phyloP scores from a whole-genome alignment of 2,888 invertebrate genomes.

The Phortica magna region DNA sequence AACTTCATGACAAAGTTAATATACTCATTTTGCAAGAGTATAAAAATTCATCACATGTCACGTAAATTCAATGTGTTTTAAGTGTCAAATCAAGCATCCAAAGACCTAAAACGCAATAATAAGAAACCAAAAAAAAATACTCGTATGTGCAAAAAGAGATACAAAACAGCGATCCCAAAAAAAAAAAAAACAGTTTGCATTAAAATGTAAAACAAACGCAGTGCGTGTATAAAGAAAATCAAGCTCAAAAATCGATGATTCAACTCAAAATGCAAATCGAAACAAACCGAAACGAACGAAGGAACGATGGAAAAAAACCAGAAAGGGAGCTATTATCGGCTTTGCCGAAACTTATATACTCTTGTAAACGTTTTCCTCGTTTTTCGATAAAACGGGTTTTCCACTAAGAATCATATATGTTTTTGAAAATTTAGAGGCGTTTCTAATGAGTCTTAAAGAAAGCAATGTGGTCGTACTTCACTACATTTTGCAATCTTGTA shows the following conservation, averaged over 20 bases:
- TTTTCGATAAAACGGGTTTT: too few relatives aligned
- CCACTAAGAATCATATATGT: too few relatives aligned
- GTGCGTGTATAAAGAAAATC: constrained; percentile 12
- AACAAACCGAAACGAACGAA: not conserved
- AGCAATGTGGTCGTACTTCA: too few relatives aligned
- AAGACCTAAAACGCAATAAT: constrained; percentile 52
- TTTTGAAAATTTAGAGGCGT: too few relatives aligned
- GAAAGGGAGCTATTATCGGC: too few relatives aligned
- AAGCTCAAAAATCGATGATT: constrained; percentile 62
- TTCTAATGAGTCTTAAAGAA: too few relatives aligned
- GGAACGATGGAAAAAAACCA: constrained; percentile 34
- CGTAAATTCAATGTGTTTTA: constrained; percentile 40
- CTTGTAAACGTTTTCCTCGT: too few relatives aligned
- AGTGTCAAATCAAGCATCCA: constrained; percentile 53
- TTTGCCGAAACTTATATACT: too few relatives aligned
- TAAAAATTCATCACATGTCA: not conserved
- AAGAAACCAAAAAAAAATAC: constrained; percentile 1
- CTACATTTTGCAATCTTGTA: too few relatives aligned
- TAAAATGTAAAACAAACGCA: constrained; percentile 29
- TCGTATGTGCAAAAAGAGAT: not conserved
- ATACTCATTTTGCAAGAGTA: too few relatives aligned
- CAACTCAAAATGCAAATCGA: constrained; percentile 50
- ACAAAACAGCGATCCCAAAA: too few relatives aligned
- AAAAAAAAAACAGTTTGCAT: constrained; percentile 51
- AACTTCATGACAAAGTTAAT: too few relatives aligned